These are phyloP conservation scores for Ariopsis seemanni DNA, from an alignment of 2,113 vertebrate genomes.

Conservation along the genomic window DNA sequence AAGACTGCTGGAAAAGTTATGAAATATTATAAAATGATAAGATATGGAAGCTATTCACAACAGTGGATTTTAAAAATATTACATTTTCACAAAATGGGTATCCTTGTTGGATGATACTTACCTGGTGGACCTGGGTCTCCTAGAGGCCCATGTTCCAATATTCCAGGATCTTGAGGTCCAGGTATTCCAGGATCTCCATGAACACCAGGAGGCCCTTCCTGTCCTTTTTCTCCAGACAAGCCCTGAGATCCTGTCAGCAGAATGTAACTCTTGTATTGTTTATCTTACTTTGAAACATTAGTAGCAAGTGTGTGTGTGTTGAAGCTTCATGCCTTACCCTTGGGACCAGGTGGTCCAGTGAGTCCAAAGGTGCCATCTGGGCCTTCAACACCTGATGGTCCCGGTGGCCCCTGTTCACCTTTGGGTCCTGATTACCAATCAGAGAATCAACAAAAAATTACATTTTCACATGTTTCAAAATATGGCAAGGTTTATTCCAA, in stretches of 20 bases:
- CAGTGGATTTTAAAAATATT: not conserved
- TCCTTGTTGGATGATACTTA: conserved; percentile 6
- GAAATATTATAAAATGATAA: not conserved
- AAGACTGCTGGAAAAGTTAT: not conserved
- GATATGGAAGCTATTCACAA: not conserved
- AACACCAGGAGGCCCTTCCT: conserved; percentile 53
- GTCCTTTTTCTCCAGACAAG: conserved; percentile 54
- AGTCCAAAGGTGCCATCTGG: conserved; percentile 58
- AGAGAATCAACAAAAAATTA: not conserved
- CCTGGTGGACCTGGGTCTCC: conserved; percentile 49
- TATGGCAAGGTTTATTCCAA: not conserved
- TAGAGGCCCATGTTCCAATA: not conserved
- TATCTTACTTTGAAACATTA: not conserved
- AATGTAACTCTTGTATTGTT: not conserved
- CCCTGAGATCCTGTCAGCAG: conserved; percentile 47
- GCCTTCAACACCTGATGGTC: conserved; percentile 50
- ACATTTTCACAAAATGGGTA: not conserved
- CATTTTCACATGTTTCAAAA: not conserved
- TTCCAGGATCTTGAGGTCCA: conserved; percentile 56
- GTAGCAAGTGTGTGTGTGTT: not conserved
- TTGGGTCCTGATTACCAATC: conserved; percentile 56
- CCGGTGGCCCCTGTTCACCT: conserved; percentile 65
- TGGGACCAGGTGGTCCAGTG: conserved; percentile 60
- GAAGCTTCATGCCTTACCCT: conserved; percentile 53
- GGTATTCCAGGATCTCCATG: conserved; percentile 54